phyloP scores from a whole-genome alignment of 2,113 vertebrate genomes.

The Oreochromis tanganicae region DNA sequence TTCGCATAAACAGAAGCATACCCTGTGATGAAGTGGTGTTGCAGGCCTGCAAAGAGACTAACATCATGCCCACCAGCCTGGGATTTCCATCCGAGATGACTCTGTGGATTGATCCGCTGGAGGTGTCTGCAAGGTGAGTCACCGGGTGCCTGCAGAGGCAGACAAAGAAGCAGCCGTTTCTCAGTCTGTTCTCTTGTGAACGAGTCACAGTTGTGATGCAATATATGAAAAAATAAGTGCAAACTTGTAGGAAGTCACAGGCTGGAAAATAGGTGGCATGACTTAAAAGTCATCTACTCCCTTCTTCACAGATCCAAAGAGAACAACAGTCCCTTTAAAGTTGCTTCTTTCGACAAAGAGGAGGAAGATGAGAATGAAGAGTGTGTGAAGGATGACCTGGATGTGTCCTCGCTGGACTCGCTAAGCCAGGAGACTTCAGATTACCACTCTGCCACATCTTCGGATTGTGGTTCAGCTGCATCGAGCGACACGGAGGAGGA shows the following conservation, averaged over 20 bases:
- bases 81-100: slow-evolving; percentile 70
- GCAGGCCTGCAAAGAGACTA: slow-evolving; percentile 67
- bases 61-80: slow-evolving; percentile 56
- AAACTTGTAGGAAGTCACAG: neutral
- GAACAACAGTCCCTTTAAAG: slow-evolving; percentile 65
- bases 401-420: neutral
- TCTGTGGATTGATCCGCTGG: slow-evolving; percentile 77
- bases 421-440: slow-evolving; percentile 68
- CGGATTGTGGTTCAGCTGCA: slow-evolving; percentile 67
- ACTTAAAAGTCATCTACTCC: neutral
- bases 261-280: neutral
- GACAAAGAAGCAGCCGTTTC: neutral
- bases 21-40: slow-evolving; percentile 62
- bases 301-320: slow-evolving; percentile 63
- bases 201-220: neutral
- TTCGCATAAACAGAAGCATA: slow-evolving; percentile 60
- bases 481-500: slow-evolving; percentile 75
- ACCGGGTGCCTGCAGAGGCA: neutral
- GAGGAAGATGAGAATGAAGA: slow-evolving; percentile 24
- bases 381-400: neutral
- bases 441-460: slow-evolving; percentile 76
- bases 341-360: slow-evolving; percentile 53
- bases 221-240: neutral
- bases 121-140: slow-evolving; percentile 77
- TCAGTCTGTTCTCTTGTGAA: neutral